Base-by-base conservation (phyloP, 2,113 vertebrate species). In the Lynx canadensis region DNA sequence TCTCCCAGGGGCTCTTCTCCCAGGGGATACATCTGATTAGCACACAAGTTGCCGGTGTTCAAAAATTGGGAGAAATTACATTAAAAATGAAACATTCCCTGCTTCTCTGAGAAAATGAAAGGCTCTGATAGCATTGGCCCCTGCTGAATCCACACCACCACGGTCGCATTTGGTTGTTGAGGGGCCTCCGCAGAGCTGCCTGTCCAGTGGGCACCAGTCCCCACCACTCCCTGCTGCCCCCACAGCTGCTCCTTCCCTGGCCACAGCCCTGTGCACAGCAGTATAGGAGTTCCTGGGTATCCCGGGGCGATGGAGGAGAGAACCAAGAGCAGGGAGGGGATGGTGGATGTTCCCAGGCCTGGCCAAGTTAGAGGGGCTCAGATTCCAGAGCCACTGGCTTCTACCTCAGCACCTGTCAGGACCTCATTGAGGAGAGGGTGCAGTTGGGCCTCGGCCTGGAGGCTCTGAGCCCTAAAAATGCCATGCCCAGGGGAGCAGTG, bases 361-460 rank as follows among this genome's bases (percentile, higher is more conserved):
- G 2, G 36, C 41, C 65, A 7, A 38, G 3, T 41, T 45, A 3
- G 15, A 33, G 52, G 45, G 52, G 15, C 60, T 48, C 25, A 27
- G 50, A 45, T 71, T 27, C 79, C 21, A 21, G 38, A 63, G n/a
- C 29, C 29, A 16, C 5, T 21, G 48, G 27, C 13, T 13, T 12
- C 9, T 78, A 23, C 57, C 85, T n/a, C 4, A 3, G 73, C 73
- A 38, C 45, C 50, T 29, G 1, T 3, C n/a, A 73, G 63, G 50
- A 2, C 27, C 29, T 89, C 45, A 27, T 36, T 1, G 5, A 27
- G 8, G 3, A 7, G 27, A 0, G 1, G 0, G 0, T 29, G 0
- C 16, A 16, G 14, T 16, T 55, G 13, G 41, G 19, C 27, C 29
- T 48, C 6, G 2, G 15, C 10, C 19, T 41, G 50, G 18, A 21